These are phyloP conservation scores for Eristalinus aeneus DNA, from an alignment of 2,888 invertebrate genomes.

Conservation along the genomic window DNA sequence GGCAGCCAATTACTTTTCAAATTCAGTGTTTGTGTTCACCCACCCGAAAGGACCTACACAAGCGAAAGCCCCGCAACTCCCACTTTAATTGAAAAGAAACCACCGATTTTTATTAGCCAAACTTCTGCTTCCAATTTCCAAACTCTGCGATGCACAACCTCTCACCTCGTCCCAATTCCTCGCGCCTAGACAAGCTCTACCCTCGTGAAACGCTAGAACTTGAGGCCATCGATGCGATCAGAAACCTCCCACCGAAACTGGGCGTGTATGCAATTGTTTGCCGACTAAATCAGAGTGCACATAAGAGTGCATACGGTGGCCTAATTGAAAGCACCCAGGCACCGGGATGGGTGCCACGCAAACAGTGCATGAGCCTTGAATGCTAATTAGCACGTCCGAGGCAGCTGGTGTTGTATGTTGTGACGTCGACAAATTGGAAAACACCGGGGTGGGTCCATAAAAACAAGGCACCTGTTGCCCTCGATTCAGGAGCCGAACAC, in stretches of 20 bases:
- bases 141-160: not conserved
- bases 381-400: conserved; percentile 9
- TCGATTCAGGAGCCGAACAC: not conserved
- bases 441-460: not conserved
- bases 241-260: not conserved
- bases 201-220: not conserved
- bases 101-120: not conserved
- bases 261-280: conserved; percentile 18
- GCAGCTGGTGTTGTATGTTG: not conserved
- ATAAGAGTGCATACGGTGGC: conserved; percentile 2
- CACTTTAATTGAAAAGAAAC: not conserved
- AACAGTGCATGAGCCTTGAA: conserved; percentile 9
- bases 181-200: not conserved
- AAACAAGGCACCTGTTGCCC: conserved; percentile 43
- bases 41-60: not conserved
- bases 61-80: not conserved
- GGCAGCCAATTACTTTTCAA: not conserved
- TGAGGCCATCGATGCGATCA: not conserved
- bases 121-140: not conserved
- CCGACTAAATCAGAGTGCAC: conserved; percentile 7
- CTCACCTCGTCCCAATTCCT: not conserved
- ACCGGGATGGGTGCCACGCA: not conserved
- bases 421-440: conserved; percentile 11
- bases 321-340: conserved; percentile 33
- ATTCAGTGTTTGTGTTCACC: not conserved